These are phyloP conservation scores for Pangasianodon gigas DNA, from an alignment of 2,113 vertebrate genomes.

Conservation along the genomic window DNA sequence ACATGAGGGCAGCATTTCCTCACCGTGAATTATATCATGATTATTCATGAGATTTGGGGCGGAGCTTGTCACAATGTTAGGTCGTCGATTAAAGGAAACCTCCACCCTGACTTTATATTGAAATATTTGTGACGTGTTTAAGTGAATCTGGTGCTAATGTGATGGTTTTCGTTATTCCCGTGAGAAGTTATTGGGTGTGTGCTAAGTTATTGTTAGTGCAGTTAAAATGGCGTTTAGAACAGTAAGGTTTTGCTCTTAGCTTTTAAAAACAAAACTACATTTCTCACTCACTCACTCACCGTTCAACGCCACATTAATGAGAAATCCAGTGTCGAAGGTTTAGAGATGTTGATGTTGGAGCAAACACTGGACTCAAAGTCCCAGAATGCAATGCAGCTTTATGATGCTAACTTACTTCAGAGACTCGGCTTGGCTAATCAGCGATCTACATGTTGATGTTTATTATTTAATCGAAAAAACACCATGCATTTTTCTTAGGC, in stretches of 20 bases:
- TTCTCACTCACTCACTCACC: not conserved
- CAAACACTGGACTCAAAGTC: not conserved
- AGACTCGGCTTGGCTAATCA: not conserved
- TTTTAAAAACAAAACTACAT: not conserved
- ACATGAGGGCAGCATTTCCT: slow-evolving; percentile 42
- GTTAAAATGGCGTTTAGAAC: not conserved
- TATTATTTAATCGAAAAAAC: no score
- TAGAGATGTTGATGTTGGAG: not conserved
- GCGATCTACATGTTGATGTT: not conserved
- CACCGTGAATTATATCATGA: not conserved
- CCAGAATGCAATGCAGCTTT: not conserved
- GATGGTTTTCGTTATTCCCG: not conserved
- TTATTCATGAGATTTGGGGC: not conserved
- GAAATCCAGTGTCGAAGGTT: not conserved
- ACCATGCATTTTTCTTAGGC: no score
- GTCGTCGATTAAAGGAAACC: not conserved
- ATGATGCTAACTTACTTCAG: no score
- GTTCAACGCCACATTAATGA: not conserved
- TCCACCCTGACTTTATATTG: not conserved
- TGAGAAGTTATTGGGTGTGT: not conserved
- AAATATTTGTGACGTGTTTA: not conserved
- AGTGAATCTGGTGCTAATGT: not conserved
- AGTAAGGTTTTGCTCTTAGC: not conserved
- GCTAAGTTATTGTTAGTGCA: not conserved
- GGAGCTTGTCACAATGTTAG: not conserved